Evolutionary conservation across 92 coral and sea anemone genomes (phyloP).

Genomic region (Parazoanthus darwini): DNA sequence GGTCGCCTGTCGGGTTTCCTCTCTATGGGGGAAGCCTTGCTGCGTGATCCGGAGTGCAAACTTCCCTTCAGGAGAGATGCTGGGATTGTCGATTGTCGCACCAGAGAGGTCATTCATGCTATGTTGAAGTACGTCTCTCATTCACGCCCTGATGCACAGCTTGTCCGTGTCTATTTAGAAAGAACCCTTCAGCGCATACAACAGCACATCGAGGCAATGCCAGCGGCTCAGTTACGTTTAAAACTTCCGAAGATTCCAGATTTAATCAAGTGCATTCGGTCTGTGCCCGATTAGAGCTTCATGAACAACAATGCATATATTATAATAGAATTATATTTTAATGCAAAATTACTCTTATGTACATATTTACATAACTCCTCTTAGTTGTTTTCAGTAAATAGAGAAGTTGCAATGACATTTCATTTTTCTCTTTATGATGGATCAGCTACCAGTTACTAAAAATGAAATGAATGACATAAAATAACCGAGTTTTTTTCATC

Average conservation of each 20-base stretch:
- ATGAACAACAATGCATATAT: not conserved
- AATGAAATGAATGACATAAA: too few species aligned
- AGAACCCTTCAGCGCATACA: conserved; percentile 23
- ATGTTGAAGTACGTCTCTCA: conserved; percentile 22
- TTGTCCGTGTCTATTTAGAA: conserved; percentile 33
- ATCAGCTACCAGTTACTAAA: not conserved
- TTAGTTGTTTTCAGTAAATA: not conserved
- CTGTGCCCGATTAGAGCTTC: not conserved
- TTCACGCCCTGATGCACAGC: conserved; percentile 44
- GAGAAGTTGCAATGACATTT: not conserved
- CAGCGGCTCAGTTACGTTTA: not conserved
- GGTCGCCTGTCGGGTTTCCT: conserved; percentile 29
- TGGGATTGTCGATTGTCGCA: conserved; percentile 24
- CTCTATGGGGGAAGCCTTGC: conserved; percentile 36
- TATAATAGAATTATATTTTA: conserved; percentile 5
- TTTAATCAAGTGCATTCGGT: conserved; percentile 1
- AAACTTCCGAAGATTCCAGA: not conserved
- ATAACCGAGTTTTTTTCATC: too few species aligned
- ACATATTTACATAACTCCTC: conserved; percentile 44
- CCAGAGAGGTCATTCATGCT: conserved; percentile 20
- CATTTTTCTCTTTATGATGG: not conserved
- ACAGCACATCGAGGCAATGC: not conserved
- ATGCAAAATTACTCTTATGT: conserved; percentile 38
- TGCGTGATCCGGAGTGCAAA: not conserved
- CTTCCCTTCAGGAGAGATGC: conserved; percentile 37